Percentiles rank a stretch among this genome's conserved stretches.
phyloP scores from a whole-genome alignment of 2,888 invertebrate species.

The Pristionchus japonicus region DNA sequence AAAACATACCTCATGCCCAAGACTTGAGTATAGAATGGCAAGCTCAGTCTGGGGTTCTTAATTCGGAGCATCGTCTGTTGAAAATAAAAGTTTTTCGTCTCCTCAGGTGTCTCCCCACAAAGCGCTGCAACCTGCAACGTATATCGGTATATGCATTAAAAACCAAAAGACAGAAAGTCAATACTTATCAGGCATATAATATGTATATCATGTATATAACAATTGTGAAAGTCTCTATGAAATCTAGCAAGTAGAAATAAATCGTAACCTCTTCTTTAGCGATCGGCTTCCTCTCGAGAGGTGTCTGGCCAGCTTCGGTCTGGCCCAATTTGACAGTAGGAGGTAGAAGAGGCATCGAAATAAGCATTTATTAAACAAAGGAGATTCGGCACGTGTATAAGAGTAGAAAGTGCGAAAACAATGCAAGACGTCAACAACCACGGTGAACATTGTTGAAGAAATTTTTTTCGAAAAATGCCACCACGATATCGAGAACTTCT shows the following conservation, averaged over 20 bases:
- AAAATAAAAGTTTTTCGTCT: slow-evolving; percentile 83
- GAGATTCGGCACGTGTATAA: not conserved
- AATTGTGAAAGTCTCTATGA: too few relatives aligned
- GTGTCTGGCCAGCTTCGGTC: not conserved
- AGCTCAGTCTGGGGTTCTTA: slow-evolving; percentile 88
- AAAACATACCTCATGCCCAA: slow-evolving; percentile 85
- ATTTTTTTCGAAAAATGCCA: too few relatives aligned
- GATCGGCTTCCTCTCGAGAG: slow-evolving; percentile 45
- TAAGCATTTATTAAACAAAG: not conserved
- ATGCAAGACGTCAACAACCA: not conserved
- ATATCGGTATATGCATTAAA: too few relatives aligned
- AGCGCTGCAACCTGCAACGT: slow-evolving; percentile 51
- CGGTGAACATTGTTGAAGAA: too few relatives aligned
- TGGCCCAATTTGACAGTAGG: not conserved
- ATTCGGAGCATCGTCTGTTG: slow-evolving; percentile 97
- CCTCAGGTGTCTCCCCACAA: slow-evolving; percentile 53
- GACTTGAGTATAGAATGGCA: slow-evolving; percentile 91
- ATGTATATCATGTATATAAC: too few relatives aligned
- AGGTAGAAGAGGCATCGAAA: slow-evolving; percentile 42
- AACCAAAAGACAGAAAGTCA: too few relatives aligned
- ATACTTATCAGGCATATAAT: too few relatives aligned
- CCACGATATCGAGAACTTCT: too few relatives aligned
- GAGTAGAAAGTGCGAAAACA: not conserved
- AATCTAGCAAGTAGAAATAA: not conserved
- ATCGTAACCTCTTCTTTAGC: slow-evolving; percentile 48